A percentile compares a stretch with the other conserved stretches of the same genome.
phyloP scores from a whole-genome alignment of 1,140 invertebrate genomes.

The Camponotus floridanus region DNA sequence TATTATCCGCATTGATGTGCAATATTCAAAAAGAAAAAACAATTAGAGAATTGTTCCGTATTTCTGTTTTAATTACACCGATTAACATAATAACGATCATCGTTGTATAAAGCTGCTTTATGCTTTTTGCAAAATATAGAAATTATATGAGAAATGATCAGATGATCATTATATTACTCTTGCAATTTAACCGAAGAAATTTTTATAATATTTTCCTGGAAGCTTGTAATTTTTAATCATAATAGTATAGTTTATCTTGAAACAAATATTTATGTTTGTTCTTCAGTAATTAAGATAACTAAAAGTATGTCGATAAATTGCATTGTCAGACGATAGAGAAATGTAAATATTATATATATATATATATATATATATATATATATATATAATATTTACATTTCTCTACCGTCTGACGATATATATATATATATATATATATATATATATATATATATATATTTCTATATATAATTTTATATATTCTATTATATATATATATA shows the following conservation, averaged over 20 bases:
- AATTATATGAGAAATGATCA: conserved; percentile 28
- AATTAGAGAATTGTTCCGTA: neutral
- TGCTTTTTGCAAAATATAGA: conserved; percentile 3
- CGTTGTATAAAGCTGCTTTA: neutral
- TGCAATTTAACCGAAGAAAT: neutral
- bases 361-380: too few relatives aligned
- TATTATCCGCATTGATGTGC: neutral
- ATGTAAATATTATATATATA: neutral
- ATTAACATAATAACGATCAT: conserved; percentile 4
- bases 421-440: too few relatives aligned
- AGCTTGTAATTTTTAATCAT: conserved; percentile 13
- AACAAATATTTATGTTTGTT: conserved; percentile 12
- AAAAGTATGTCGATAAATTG: neutral
- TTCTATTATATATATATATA: too few relatives aligned
- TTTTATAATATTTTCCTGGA: neutral
- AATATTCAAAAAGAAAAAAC: conserved; percentile 7
- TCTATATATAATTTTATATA: too few relatives aligned
- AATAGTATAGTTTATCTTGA: neutral
- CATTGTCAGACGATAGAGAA: neutral
- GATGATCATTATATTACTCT: conserved; percentile 32
- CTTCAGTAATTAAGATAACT: conserved; percentile 22
- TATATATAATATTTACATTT: conserved; percentile 17
- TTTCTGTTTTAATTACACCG: neutral
- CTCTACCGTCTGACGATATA: neutral
- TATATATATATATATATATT: too few relatives aligned